Evolutionary conservation across 1,140 invertebrate genomes (phyloP).

Genomic region (Apis cerana): DNA sequence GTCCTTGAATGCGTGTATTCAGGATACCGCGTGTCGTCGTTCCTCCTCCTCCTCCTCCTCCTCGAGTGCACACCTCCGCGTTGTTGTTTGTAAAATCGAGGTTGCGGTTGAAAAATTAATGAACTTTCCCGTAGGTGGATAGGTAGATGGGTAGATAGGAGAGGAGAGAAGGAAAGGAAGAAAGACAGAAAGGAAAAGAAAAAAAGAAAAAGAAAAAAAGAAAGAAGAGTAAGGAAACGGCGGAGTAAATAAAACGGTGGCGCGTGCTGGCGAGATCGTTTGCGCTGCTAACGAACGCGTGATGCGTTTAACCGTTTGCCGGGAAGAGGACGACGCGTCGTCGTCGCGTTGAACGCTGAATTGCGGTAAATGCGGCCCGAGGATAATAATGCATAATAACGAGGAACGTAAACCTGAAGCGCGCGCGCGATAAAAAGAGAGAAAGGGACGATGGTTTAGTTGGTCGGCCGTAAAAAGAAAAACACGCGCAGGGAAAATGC

Average conservation of each 20-base stretch:
- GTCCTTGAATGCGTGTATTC: slow-evolving; percentile 72
- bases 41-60: neutral
- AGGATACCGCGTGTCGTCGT: slow-evolving; percentile 40
- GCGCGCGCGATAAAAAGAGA: neutral
- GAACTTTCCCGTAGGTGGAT: neutral
- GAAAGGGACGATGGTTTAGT: neutral
- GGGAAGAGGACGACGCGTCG: slow-evolving; percentile 2
- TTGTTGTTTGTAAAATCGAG: slow-evolving; percentile 35
- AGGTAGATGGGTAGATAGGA: too few species aligned
- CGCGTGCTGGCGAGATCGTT: neutral
- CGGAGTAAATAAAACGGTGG: neutral
- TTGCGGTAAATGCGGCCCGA: neutral
- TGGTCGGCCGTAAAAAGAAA: neutral
- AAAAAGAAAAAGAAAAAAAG: neutral
- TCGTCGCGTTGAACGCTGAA: slow-evolving; percentile 20
- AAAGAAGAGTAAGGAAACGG: neutral
- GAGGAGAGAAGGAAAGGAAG: neutral
- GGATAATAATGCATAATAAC: slow-evolving; percentile 13
- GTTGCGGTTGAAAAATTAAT: slow-evolving; percentile 37
- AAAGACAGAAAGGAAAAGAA: too few species aligned
- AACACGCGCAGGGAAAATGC: slow-evolving; percentile 14
- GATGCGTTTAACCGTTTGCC: neutral
- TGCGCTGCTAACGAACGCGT: slow-evolving; percentile 12
- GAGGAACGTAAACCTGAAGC: neutral
- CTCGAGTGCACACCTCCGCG: neutral